Evolutionary conservation across 2,113 vertebrate species (phyloP).

Genomic region (Hyperopisus bebe): DNA sequence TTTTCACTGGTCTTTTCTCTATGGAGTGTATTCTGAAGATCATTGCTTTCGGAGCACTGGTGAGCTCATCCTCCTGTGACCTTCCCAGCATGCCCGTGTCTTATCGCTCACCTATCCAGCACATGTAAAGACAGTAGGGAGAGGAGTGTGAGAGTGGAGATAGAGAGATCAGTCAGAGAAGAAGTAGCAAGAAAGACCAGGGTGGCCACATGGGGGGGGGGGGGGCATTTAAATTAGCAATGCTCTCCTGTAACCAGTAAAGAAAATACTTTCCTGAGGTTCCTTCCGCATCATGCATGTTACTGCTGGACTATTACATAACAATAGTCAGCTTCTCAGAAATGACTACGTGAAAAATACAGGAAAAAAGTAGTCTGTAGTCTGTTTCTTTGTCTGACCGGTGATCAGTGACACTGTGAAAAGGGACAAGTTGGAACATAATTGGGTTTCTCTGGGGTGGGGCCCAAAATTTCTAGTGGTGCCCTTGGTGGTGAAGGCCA

Average conservation of each 20-base stretch:
- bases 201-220: neutral
- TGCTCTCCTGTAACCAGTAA: neutral
- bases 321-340: neutral
- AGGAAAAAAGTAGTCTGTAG: no score
- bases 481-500: neutral
- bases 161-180: neutral
- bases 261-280: neutral
- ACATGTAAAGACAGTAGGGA: neutral
- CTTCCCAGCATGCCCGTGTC: neutral
- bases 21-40: conserved; percentile 94
- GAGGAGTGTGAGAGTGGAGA: neutral
- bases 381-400: neutral
- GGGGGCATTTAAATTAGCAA: neutral
- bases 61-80: conserved; percentile 47
- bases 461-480: neutral
- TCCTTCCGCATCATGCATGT: neutral
- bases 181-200: neutral
- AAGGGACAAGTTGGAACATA: neutral
- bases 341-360: neutral
- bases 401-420: neutral
- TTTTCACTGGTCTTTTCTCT: conserved; percentile 95
- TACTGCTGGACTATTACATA: neutral
- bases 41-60: conserved; percentile 88
- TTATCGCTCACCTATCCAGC: neutral
- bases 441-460: neutral